A percentile compares a stretch with the other conserved stretches of the same genome.
These are phyloP conservation scores for Gambusia affinis DNA, from an alignment of 2,113 vertebrate species.

Conservation along the genomic window DNA sequence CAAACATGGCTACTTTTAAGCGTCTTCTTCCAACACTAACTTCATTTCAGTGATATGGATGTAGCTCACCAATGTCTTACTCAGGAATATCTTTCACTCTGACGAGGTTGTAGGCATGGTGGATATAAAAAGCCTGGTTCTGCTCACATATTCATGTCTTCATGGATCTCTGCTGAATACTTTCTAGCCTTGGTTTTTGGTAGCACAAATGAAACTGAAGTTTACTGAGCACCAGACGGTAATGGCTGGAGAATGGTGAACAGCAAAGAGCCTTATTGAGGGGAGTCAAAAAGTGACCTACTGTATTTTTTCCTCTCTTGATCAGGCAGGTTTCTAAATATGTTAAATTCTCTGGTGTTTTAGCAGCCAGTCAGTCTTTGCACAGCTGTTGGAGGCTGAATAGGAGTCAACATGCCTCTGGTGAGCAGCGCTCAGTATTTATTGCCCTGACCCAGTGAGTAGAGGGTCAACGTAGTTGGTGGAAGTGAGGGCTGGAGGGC, in stretches of 20 bases:
- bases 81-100: background rate
- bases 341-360: slow-evolving; percentile 34
- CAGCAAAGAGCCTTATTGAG: background rate
- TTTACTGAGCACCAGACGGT: background rate
- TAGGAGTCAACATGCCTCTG: slow-evolving; percentile 53
- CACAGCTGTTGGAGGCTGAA: slow-evolving; percentile 66
- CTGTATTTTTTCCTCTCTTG: slow-evolving; percentile 11
- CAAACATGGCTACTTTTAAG: background rate
- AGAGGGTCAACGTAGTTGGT: slow-evolving; percentile 46
- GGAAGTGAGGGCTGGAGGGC: slow-evolving; percentile 10
- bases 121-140: background rate
- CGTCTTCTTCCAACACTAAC: background rate
- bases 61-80: background rate
- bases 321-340: slow-evolving; percentile 24
- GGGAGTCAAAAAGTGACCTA: slow-evolving; percentile 14
- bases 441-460: slow-evolving; percentile 62
- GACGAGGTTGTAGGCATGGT: background rate
- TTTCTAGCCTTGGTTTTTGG: background rate
- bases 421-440: slow-evolving; percentile 60
- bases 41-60: background rate
- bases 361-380: slow-evolving; percentile 58
- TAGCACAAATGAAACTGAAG: background rate
- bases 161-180: background rate
- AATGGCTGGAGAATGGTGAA: background rate
- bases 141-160: background rate